Evolutionary conservation across 2,797 vertebrate genomes (phyloP).

Genomic region (Myotis pilosus): DNA sequence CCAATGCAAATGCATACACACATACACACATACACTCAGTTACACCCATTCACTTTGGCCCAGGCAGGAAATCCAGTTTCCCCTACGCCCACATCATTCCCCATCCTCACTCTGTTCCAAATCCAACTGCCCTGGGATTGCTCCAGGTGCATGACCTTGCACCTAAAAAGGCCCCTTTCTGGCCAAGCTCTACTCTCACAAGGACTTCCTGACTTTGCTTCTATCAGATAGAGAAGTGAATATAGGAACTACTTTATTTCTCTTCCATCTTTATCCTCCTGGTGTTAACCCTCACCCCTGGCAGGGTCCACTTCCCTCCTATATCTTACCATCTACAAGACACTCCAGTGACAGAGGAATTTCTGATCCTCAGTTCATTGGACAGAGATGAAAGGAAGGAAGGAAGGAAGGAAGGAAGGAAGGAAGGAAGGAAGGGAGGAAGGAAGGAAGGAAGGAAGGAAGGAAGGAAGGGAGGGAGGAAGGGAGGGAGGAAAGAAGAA

Average conservation of each 20-base stretch:
- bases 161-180: constrained; percentile 34
- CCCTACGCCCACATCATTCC: background rate
- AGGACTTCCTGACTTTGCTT: constrained; percentile 31
- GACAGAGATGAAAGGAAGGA: background rate
- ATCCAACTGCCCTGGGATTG: background rate
- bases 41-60: background rate
- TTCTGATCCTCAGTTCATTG: background rate
- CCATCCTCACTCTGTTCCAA: background rate
- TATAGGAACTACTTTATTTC: background rate
- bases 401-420: constrained; percentile 53
- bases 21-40: background rate
- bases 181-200: background rate
- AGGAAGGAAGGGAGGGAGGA: background rate
- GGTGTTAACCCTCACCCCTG: background rate
- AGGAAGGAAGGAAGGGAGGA: background rate
- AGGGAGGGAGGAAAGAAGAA: background rate
- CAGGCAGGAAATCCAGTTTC: background rate
- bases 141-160: constrained; percentile 46
- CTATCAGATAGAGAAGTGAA: background rate
- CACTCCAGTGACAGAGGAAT: background rate
- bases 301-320: background rate
- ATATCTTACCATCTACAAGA: background rate
- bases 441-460: background rate
- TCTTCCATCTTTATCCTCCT: background rate
- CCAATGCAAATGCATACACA: background rate